These are phyloP conservation scores for Smutsia temminckii DNA, from an alignment of 2,797 vertebrate species.

Conservation along the genomic window DNA sequence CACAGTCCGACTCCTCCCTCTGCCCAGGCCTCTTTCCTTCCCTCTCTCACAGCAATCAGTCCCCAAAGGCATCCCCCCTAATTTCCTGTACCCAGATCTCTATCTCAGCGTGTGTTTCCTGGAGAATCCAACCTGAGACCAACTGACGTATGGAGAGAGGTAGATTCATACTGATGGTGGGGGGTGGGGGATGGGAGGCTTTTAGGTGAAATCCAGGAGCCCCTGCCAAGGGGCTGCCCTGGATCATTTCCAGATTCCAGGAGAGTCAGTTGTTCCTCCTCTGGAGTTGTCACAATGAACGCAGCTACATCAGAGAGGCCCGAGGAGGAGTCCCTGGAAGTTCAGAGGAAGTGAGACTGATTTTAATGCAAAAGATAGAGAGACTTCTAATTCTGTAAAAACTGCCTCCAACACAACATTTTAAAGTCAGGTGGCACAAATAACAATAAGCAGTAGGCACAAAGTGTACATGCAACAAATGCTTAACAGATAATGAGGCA, in stretches of 20 bases:
- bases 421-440: conserved; percentile 5
- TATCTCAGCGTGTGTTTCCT: background rate
- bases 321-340: background rate
- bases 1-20: background rate
- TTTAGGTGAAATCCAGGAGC: background rate
- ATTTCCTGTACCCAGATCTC: background rate
- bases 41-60: background rate
- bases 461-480: background rate
- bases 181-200: no score
- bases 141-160: background rate
- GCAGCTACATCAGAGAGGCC: background rate
- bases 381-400: background rate
- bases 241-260: background rate
- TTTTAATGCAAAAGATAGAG: background rate
- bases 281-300: background rate
- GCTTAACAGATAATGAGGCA: background rate
- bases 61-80: background rate
- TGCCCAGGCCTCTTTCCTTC: background rate
- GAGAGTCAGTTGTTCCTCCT: background rate
- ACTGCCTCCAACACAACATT: background rate
- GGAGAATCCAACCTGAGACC: background rate
- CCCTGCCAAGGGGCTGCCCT: background rate
- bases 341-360: background rate
- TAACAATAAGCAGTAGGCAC: background rate
- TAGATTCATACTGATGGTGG: background rate